Base-by-base conservation (phyloP, 1,140 invertebrate species). In the Solenopsis fugax region DNA sequence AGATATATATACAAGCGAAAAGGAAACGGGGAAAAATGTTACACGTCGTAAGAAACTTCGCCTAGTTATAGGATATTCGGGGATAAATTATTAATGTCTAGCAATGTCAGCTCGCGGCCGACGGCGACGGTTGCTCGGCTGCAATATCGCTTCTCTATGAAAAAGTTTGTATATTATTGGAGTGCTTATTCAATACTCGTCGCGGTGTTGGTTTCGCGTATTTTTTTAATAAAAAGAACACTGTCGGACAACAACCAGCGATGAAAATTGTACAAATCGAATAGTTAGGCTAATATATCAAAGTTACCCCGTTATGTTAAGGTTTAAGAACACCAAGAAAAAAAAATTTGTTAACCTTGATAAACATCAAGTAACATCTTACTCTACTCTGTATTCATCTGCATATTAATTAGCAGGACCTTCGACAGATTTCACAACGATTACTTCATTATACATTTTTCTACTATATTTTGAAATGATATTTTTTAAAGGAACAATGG, bases 91-190 rank as follows among this genome's bases (percentile, higher is more conserved):
- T 85, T 78, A 56, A 85, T 78, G 13, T 65, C 73, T 60, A 77
- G 34, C 60, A 60, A 37, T 82, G 69, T 60, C 65, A 21, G 34
- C 37, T 62, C 56, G 18, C 56, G 18, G 54, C 54, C 67, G 69
- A 50, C 52, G 37, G 29, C 37, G 80, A 73, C 41, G 16, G 71
- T 41, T 75, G 71, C n/a, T 45, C 56, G n/a, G 34, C 48, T 56
- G 77, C 52, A 9, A 65, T 52, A 65, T 62, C 37, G 41, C 87
- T 56, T 78, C 56, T 45, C 52, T 58, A 45, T 62, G 82, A 60
- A 65, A 71, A 78, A 84, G 58, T 52, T 37, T 90, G 85, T 87
- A 87, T 29, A 88, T 86, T 88, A 86, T 88, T 80, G 60, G 52
- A 72, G 48, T 67, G 52, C 34, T 78, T 64, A 56, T 81, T 29